Evolutionary conservation across 1,140 invertebrate genomes (phyloP).

Genomic region (Antheraea pernyi): DNA sequence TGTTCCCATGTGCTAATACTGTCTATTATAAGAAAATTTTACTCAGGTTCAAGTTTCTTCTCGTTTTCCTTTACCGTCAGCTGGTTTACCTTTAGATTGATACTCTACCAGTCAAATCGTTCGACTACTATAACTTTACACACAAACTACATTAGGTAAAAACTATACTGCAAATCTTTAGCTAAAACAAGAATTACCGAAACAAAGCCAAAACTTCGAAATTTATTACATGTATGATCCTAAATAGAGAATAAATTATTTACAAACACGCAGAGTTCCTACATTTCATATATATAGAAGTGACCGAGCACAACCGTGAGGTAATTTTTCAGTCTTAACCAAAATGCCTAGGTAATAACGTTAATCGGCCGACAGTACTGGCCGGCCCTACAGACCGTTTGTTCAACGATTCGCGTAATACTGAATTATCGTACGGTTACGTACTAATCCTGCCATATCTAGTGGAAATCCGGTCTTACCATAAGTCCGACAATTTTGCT

Average conservation of each 20-base stretch:
- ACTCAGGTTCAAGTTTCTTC: no score
- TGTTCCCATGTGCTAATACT: no score
- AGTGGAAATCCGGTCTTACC: slow-evolving; percentile 9
- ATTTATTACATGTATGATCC: no score
- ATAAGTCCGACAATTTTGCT: background rate
- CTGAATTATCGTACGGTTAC: slow-evolving; percentile 14
- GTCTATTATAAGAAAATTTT: no score
- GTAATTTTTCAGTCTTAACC: slow-evolving; percentile 3
- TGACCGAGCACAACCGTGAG: background rate
- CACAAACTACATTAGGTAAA: no score
- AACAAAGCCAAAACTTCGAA: no score
- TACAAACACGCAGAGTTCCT: background rate
- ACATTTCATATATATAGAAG: background rate
- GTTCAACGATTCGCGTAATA: slow-evolving; percentile 13
- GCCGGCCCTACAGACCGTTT: background rate
- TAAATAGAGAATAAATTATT: background rate
- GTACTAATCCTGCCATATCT: slow-evolving; percentile 14
- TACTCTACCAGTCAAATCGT: no score
- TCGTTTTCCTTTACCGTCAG: no score
- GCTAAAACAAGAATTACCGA: no score
- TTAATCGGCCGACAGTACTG: slow-evolving; percentile 4
- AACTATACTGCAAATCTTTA: no score
- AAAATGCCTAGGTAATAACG: background rate
- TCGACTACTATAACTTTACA: no score
- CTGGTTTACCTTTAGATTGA: no score